A percentile compares a stretch with the other conserved stretches of the same genome.
Evolutionary conservation across 2,888 invertebrate species (phyloP).

Genomic region (Sceliomorpha sp.): DNA sequence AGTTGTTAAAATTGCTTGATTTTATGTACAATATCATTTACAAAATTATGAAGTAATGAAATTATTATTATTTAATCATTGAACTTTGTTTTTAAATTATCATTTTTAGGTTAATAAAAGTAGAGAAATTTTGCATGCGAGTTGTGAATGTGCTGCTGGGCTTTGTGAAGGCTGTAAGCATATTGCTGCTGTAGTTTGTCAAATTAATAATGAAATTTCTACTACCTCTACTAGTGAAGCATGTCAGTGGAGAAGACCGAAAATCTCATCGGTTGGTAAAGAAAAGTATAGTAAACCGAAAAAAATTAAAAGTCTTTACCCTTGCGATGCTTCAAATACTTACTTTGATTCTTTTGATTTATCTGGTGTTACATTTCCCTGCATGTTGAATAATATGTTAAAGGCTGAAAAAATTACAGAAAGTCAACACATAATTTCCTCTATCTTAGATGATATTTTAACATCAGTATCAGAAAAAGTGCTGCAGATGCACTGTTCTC

Average conservation of each 20-base stretch:
- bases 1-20: too few relatives aligned
- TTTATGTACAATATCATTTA: too few relatives aligned
- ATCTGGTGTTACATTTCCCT: conserved; percentile 10
- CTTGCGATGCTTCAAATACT: background rate
- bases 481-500: conserved; percentile 1
- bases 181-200: conserved; percentile 17
- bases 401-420: conserved; percentile 13
- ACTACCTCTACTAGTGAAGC: conserved; percentile 18
- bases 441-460: conserved; percentile 11
- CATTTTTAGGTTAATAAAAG: too few relatives aligned
- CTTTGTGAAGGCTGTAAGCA: conserved; percentile 18
- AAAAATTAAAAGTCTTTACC: conserved; percentile 12
- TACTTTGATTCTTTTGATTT: conserved; percentile 5
- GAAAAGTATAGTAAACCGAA: conserved; percentile 22
- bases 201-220: conserved; percentile 19
- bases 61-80: too few relatives aligned
- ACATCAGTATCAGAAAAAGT: background rate
- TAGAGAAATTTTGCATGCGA: conserved; percentile 19
- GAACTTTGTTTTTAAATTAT: too few relatives aligned
- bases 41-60: too few relatives aligned
- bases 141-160: conserved; percentile 20
- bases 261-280: conserved; percentile 16
- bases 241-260: conserved; percentile 20
- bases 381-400: conserved; percentile 12
- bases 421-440: conserved; percentile 15